A percentile compares a stretch with the other conserved stretches of the same genome.
These are phyloP conservation scores for Megathymus violae DNA, from an alignment of 1,140 invertebrate genomes.

Conservation along the genomic window DNA sequence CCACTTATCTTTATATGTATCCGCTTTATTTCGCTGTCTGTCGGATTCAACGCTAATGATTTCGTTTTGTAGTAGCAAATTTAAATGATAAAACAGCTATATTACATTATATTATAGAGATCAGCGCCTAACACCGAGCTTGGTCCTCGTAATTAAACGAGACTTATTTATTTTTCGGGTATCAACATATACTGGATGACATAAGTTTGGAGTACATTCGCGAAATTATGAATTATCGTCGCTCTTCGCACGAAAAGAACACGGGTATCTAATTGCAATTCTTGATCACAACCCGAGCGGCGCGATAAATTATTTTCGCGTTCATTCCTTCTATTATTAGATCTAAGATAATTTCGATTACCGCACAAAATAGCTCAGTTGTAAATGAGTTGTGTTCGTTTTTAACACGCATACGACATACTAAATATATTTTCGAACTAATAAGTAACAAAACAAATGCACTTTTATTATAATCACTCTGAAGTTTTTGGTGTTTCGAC, in stretches of 20 bases:
- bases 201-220: conserved; percentile 7
- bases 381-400: not conserved
- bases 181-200: conserved; percentile 12
- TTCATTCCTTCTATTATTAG: conserved; percentile 18
- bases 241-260: conserved; percentile 16
- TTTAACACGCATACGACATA: not conserved
- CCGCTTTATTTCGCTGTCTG: no score
- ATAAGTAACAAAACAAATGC: no score
- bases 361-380: no score
- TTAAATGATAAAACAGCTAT: no score
- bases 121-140: no score
- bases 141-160: no score
- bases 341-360: not conserved
- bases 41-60: no score
- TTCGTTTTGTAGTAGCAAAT: no score
- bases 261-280: conserved; percentile 10
- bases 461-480: no score
- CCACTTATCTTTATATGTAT: no score
- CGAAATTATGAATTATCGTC: conserved; percentile 23
- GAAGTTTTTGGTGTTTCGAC: no score
- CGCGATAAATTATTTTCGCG: conserved; percentile 26
- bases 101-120: no score
- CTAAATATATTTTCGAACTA: not conserved
- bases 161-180: not conserved
- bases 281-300: conserved; percentile 14